These are phyloP conservation scores for Rafetus swinhoei DNA, from an alignment of 2,113 vertebrate genomes.

Conservation along the genomic window DNA sequence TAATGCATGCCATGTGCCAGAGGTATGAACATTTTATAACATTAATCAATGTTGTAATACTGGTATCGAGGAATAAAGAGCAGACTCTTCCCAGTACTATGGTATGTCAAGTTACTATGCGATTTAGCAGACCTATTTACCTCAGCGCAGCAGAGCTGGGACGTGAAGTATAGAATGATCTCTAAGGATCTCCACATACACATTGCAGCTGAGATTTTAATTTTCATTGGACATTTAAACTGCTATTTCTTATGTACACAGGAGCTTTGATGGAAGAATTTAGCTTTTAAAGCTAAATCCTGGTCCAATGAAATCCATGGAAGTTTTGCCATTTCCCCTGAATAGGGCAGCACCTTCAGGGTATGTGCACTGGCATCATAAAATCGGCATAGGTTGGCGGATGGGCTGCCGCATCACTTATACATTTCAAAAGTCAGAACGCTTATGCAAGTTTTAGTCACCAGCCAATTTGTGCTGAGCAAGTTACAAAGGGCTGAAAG, in stretches of 20 bases:
- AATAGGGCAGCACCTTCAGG: neutral
- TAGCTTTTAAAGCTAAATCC: neutral
- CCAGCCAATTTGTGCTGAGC: conserved; percentile 6
- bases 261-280: conserved; percentile 7
- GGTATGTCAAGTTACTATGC: conserved; percentile 16
- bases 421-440: neutral
- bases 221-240: neutral
- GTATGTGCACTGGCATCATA: neutral
- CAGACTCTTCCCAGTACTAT: conserved; percentile 20
- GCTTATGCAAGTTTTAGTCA: neutral
- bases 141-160: neutral
- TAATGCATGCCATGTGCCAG: neutral
- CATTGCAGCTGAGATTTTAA: neutral
- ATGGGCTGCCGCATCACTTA: neutral
- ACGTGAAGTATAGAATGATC: neutral
- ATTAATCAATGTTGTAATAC: neutral
- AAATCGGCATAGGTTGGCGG: neutral
- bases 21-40: neutral
- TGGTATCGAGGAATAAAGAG: conserved; percentile 28
- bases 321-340: neutral
- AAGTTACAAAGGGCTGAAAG: neutral
- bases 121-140: neutral
- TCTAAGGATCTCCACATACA: neutral
- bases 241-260: neutral
- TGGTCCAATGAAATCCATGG: neutral